phyloP scores from a whole-genome alignment of 2,113 vertebrate species.

The Meriones unguiculatus region DNA sequence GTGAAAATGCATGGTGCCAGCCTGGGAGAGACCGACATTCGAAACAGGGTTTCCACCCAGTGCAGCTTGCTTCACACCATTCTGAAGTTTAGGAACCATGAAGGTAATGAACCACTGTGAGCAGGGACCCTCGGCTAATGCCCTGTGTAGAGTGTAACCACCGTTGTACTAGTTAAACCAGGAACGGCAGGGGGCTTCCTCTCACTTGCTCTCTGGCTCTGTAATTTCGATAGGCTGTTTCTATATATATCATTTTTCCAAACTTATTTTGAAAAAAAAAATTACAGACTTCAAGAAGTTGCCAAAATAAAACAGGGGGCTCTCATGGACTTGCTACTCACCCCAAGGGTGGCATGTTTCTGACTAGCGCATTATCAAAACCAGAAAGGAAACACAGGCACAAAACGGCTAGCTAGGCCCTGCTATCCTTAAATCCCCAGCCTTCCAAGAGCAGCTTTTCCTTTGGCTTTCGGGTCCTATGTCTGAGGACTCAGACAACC shows the following conservation, averaged over 20 bases:
- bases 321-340: not conserved
- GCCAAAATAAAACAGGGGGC: not conserved
- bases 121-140: not conserved
- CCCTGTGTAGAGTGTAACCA: not conserved
- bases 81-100: not conserved
- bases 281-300: not conserved
- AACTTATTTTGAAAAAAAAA: not conserved
- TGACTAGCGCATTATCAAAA: not conserved
- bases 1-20: not conserved
- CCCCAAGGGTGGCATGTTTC: not conserved
- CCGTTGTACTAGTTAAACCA: not conserved
- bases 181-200: not conserved
- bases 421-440: not conserved
- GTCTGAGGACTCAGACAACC: not conserved
- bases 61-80: not conserved
- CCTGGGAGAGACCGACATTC: not conserved
- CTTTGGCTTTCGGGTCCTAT: not conserved
- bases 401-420: not conserved
- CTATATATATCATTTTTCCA: not conserved
- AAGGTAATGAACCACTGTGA: not conserved
- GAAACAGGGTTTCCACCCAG: not conserved
- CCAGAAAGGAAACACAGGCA: not conserved
- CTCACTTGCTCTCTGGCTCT: too few species aligned
- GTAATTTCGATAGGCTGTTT: not conserved
- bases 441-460: not conserved